Evolutionary conservation across 2,888 invertebrate genomes (phyloP).

Genomic region (Apamea monoglypha): DNA sequence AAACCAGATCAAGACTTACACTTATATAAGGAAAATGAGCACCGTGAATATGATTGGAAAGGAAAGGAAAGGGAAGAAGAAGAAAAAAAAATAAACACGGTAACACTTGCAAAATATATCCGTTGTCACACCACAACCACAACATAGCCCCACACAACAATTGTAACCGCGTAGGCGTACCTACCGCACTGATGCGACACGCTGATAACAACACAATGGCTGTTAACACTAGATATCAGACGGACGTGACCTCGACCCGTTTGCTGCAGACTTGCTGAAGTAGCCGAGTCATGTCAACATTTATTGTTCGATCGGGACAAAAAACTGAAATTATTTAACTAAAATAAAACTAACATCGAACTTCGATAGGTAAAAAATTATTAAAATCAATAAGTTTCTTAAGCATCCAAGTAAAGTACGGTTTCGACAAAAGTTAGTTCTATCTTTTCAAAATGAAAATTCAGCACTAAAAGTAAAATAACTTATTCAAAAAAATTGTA

Average conservation of each 20-base stretch:
- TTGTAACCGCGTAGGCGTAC: slow-evolving; percentile 32
- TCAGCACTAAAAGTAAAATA: no score
- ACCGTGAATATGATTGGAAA: neutral
- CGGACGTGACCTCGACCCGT: slow-evolving; percentile 61
- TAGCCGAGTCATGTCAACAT: slow-evolving; percentile 28
- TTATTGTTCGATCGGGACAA: neutral
- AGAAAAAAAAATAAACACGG: neutral
- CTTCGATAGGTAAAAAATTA: no score
- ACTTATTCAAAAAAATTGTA: no score
- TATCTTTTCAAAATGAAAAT: no score
- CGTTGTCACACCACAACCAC: neutral
- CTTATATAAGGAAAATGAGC: neutral
- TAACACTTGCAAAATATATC: slow-evolving; percentile 1
- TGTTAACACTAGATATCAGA: slow-evolving; percentile 36
- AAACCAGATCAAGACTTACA: neutral
- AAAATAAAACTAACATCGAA: no score
- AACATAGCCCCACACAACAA: slow-evolving; percentile 10
- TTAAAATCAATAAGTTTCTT: no score
- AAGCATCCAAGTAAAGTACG: no score
- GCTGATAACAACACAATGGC: slow-evolving; percentile 64
- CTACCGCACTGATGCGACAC: slow-evolving; percentile 32
- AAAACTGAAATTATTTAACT: neutral
- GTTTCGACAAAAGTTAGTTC: no score
- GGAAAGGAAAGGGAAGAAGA: neutral
- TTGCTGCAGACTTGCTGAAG: slow-evolving; percentile 2